Base-by-base conservation (phyloP, 2,888 invertebrate genomes). In the Dicroscelio sp. region DNA sequence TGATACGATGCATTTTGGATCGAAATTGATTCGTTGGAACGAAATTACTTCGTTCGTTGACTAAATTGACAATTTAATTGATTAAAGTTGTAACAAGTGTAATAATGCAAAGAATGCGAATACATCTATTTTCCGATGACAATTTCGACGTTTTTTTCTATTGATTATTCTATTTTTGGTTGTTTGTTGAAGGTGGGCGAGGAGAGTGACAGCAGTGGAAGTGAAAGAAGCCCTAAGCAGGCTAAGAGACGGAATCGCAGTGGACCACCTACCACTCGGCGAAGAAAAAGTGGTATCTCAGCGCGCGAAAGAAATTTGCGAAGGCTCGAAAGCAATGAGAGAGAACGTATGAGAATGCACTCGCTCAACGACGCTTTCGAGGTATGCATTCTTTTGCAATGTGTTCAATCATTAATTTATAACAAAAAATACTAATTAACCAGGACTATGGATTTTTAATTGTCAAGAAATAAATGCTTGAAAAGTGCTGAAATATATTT, bases 271-370 rank as follows among this genome's bases (percentile, higher is more conserved):
- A 96, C 96, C 82, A 96, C 96, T 86, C 95, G 98, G n/a, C 97
- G 98, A 94, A 97, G 98, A 93, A 98, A 98, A 96, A 98, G 98
- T 93, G 98, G 98, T 5, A 97, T 98, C 87, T 98, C 98, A 87
- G 98, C 99, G 2, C 97, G 99, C 84, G 99, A 99, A 96, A 97
- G 99, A 92, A 99, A 99, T 97, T 97, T 98, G 88, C 97, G 99
- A 75, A 97, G 99, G 86, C 97, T 99, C 78, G 99, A 99, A 97
- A 99, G 99, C 97, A 99, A 99, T 96, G 99, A 99, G 96, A 97
- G 99, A 79, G 99, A 99, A 97, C 97, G 99, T 86, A 98, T 99
- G 98, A 97, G 99, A 94, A 99, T 99, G 99, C 99, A 99, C 96
- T 98, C 98, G 79, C 97, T 99, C 86, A 99, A 99, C 96, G 98